phyloP scores from a whole-genome alignment of 1,140 invertebrate genomes.

The Adoxophyes honmai region DNA sequence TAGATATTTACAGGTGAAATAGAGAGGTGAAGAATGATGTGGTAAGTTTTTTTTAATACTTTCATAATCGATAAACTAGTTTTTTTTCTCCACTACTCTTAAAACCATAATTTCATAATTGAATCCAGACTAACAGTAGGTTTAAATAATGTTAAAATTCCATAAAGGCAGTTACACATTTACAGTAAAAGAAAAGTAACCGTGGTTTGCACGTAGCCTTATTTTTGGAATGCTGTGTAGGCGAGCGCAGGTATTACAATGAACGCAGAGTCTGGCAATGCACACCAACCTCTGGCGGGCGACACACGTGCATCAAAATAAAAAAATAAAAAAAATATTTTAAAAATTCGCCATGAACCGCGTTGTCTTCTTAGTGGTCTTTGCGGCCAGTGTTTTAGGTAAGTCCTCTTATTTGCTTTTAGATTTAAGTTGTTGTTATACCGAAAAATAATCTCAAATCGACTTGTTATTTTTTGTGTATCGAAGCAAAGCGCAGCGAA shows the following conservation, averaged over 20 bases:
- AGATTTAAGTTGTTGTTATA: no score
- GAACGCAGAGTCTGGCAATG: constrained; percentile 42
- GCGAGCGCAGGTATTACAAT: constrained; percentile 44
- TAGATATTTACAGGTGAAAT: no score
- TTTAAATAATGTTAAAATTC: not conserved
- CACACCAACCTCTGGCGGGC: constrained; percentile 55
- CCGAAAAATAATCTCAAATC: no score
- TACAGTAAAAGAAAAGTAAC: not conserved
- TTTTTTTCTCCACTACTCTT: no score
- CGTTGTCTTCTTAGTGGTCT: constrained; percentile 39
- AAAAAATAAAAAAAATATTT: constrained; percentile 20
- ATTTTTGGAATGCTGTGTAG: constrained; percentile 29
- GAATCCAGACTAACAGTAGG: no score
- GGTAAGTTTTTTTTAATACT: no score
- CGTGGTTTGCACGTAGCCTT: constrained; percentile 1
- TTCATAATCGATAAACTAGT: no score
- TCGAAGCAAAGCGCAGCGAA: not conserved
- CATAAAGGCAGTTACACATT: constrained; percentile 5
- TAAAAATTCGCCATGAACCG: constrained; percentile 45
- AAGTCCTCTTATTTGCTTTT: constrained; percentile 32
- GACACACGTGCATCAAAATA: constrained; percentile 51
- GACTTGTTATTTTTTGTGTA: no score
- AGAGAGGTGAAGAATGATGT: no score
- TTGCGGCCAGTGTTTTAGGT: constrained; percentile 44
- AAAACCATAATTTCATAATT: no score